Base-by-base conservation (phyloP, 2,888 invertebrate genomes). In the Falcaria lacertinaria region DNA sequence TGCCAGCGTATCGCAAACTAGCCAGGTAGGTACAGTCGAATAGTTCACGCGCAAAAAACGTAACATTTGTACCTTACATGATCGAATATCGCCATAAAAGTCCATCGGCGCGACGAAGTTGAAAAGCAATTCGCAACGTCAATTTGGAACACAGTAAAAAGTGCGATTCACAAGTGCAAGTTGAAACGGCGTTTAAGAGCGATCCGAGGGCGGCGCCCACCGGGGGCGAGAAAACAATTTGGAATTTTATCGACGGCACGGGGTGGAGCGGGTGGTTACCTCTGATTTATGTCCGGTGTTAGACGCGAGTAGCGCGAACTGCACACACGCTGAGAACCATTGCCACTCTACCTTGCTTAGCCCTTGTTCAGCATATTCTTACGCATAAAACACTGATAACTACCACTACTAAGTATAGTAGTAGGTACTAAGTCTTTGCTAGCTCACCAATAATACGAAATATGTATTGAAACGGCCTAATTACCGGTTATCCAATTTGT, bases 131-230 rank as follows among this genome's bases (percentile, higher is more conserved):
- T 84, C 79, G 79, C 75, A 73, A 79, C 78, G 85, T 79, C 83
- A 83, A 84, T 86, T 86, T 83, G 76, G 77, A 80, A 78, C 84
- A 83, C 87, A 86, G 84, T 87, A 88, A 88, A 87, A 88, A 86
- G 87, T 87, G 77, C 86, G 85, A 86, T 88, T 88, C 87, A 81
- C 88, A 88, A 88, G 84, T 88, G 87, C 87, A 86, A 88, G 83
- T 87, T 84, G 88, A 86, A 84, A 77, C 84, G 85, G 85, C 87
- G 88, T 88, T 88, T 88, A 88, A 84, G 86, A 87, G 88, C 84
- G 83, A 87, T 84, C 78, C 74, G 80, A 80, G 86, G 84, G 85
- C 81, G 84, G 83, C 83, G 81, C 85, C 83, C 83, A 80, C 85
- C 84, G 80, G 86, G 83, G 85, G 80, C 84, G 86, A 82, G 84